Conservation (phyloP, 2,888 invertebrate genomes). For the Cordilura impudica region DNA sequence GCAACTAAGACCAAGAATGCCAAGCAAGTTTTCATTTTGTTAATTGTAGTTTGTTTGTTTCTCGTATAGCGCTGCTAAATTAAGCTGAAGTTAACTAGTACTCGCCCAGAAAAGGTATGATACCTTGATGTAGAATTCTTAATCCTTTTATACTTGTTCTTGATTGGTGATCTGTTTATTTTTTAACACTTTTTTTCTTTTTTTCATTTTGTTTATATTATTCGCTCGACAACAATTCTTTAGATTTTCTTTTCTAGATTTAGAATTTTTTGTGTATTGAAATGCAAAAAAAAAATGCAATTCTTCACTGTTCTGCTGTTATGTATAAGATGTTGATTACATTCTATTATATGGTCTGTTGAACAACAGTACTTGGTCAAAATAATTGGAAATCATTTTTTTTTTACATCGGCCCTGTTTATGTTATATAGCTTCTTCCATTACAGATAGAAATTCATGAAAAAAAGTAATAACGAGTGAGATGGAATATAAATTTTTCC, state of each 20-base stretch:
- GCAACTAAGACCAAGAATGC: conserved; percentile 68
- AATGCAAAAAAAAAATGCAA: background rate
- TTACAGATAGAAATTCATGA: too few species aligned
- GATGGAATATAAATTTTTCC: too few species aligned
- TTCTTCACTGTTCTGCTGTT: background rate
- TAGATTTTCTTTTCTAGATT: conserved; percentile 36
- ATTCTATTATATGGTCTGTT: conserved; percentile 10
- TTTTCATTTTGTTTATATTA: conserved; percentile 36
- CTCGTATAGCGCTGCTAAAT: conserved; percentile 68
- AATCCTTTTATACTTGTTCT: conserved; percentile 74
- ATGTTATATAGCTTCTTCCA: too few species aligned
- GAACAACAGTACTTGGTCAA: too few species aligned
- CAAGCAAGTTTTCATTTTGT: conserved; percentile 71
- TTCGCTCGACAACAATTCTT: conserved; percentile 37
- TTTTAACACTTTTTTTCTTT: conserved; percentile 55
- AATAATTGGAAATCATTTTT: too few species aligned
- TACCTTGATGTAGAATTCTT: conserved; percentile 62
- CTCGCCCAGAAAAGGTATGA: conserved; percentile 71
- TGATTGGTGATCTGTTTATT: conserved; percentile 58
- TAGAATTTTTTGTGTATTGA: conserved; percentile 6
- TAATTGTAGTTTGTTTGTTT: conserved; percentile 23
- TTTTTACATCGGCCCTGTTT: too few species aligned
- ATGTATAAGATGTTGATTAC: conserved; percentile 9
- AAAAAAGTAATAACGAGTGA: too few species aligned
- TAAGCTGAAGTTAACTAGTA: conserved; percentile 68